These are phyloP conservation scores for Ammodytes marinus DNA, from an alignment of 2,113 vertebrate genomes.

Conservation along the genomic window DNA sequence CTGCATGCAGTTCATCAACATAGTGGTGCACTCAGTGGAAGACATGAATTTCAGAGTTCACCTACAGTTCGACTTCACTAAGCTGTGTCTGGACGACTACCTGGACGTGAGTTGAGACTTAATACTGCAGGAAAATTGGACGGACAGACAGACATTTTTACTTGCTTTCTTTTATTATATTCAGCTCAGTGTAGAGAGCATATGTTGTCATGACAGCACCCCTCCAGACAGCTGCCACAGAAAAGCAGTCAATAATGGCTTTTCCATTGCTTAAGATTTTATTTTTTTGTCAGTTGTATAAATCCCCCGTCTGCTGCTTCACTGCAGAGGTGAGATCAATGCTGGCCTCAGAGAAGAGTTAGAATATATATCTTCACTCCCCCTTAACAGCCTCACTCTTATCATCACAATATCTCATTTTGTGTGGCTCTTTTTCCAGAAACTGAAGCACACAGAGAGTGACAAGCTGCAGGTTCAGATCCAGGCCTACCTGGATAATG, in stretches of 20 bases:
- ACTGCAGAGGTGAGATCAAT: slow-evolving; percentile 15
- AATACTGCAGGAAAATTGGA: slow-evolving; percentile 18
- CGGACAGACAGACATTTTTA: slow-evolving; percentile 1
- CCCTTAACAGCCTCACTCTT: background rate
- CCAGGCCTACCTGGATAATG: slow-evolving; percentile 97
- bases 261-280: slow-evolving; percentile 42
- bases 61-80: slow-evolving; percentile 96
- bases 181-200: slow-evolving; percentile 14
- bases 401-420: background rate
- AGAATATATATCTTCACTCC: background rate
- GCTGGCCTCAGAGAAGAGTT: slow-evolving; percentile 1
- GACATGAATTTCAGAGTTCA: slow-evolving; percentile 99
- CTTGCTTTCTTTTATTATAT: background rate
- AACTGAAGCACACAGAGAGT: slow-evolving; percentile 96
- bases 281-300: slow-evolving; percentile 17
- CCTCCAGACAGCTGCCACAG: slow-evolving; percentile 21
- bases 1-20: slow-evolving; percentile 99
- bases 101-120: slow-evolving; percentile 87
- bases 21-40: slow-evolving; percentile 97
- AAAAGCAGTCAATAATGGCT: slow-evolving; percentile 39
- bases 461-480: slow-evolving; percentile 98
- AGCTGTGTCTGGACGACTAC: slow-evolving; percentile 95
- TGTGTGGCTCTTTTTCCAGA: slow-evolving; percentile 80
- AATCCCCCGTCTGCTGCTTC: slow-evolving; percentile 4
- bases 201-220: slow-evolving; percentile 26